Evolutionary conservation across 1,140 invertebrate species (phyloP), one percentile per base, ranked within the genome.

Genomic region (Drosophila pallidifrons): DNA sequence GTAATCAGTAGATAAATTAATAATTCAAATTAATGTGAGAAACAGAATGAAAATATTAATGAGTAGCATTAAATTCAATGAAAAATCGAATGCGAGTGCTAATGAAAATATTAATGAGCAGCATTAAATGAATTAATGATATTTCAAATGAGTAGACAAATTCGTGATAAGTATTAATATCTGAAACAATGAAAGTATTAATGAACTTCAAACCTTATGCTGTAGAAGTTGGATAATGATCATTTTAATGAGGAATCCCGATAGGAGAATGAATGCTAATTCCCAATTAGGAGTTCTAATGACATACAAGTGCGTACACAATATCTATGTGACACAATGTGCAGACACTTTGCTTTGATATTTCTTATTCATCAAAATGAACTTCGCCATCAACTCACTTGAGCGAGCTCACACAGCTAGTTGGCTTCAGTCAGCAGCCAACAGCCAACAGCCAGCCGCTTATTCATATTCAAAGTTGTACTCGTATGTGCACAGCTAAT

Each of bases 401-500:
- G 43, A 43, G 25, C 32, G 32, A 20, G 20, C 47, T n/a, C 13
- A 63, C 35, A 38, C 2, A 5, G 11, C 11, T 55, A 38, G 28
- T 54, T 54, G 13, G 32, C 13, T 55, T 55, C 11, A 4, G n/a
- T 45, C n/a, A n/a, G 41, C 32, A 16, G 16, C 1, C 16, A 16
- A 1, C 16, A 16, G n/a, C 16, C 35, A 41, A n/a, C n/a, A n/a
- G n/a, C n/a, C n/a, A n/a, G 54, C 20, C 20, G 20, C 10, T 38
- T 20, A 20, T 64, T 16, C 11, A 28, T 32, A 61, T 59, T 59
- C 57, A 49, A 30, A 49, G 20, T 3, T 5, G n/a, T 3, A 61
- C 47, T 32, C 28, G 35, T n/a, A 47, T 32, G 13, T 64, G 47
- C 61, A 35, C 8, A 71, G 54, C 59, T 71, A 75, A 75, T 75